Percentiles rank a stretch among this genome's conserved stretches.
phyloP scores from a whole-genome alignment of 1,140 invertebrate genomes.

The Physella acuta region DNA sequence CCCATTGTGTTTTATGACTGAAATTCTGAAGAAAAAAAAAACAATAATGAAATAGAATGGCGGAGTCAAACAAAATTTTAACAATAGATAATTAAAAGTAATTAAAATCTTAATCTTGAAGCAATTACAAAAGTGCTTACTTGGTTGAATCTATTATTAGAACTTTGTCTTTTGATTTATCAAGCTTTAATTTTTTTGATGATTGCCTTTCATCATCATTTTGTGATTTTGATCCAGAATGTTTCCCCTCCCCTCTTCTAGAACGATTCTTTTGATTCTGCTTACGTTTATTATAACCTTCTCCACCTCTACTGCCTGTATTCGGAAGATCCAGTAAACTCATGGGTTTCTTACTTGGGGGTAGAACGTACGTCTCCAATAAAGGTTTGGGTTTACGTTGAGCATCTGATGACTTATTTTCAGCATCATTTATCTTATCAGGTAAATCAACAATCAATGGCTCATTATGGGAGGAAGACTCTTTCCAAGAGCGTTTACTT shows the following conservation, averaged over 20 bases:
- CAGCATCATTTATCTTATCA: not conserved
- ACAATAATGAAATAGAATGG: too few relatives aligned
- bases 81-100: not conserved
- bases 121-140: not conserved
- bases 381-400: slow-evolving; percentile 5
- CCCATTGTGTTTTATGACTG: not conserved
- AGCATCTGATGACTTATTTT: not conserved
- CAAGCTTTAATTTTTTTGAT: not conserved
- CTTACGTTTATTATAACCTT: not conserved
- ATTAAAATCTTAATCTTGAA: not conserved
- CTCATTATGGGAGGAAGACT: not conserved
- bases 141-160: not conserved
- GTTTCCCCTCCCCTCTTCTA: too few relatives aligned
- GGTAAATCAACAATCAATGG: slow-evolving; percentile 14
- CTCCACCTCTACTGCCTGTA: not conserved
- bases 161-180: slow-evolving; percentile 10
- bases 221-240: too few relatives aligned
- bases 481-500: slow-evolving; percentile 10
- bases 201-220: not conserved
- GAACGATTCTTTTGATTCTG: not conserved
- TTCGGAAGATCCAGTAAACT: slow-evolving; percentile 11
- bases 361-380: slow-evolving; percentile 5
- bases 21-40: slow-evolving; percentile 16
- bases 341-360: slow-evolving; percentile 1
- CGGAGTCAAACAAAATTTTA: not conserved